These are phyloP conservation scores for Brachyrhaphis roseni DNA, from an alignment of 2,797 vertebrate genomes.

Conservation along the genomic window DNA sequence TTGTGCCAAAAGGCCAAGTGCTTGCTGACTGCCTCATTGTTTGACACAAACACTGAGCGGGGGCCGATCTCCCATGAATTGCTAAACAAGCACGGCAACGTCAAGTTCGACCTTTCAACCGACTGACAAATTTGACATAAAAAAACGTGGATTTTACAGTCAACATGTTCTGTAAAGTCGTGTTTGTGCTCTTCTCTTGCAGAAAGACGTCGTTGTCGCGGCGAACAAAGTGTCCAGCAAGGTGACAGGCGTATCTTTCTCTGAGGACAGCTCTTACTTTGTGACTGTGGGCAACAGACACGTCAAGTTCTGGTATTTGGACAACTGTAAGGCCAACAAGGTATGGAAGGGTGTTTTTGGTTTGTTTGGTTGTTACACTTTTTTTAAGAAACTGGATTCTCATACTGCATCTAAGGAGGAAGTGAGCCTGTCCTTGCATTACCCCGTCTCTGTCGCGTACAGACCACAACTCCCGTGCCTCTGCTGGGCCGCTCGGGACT, in stretches of 20 bases:
- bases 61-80: background rate
- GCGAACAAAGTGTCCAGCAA: conserved; percentile 96
- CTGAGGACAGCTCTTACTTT: conserved; percentile 94
- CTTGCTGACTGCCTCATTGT: background rate
- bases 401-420: background rate
- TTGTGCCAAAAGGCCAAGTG: conserved; percentile 2
- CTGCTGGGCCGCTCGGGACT: conserved; percentile 92
- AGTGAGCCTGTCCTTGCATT: background rate
- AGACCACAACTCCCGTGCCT: conserved; percentile 90
- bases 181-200: conserved; percentile 25
- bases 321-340: conserved; percentile 91
- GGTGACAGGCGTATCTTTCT: conserved; percentile 93
- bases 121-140: background rate
- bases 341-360: conserved; percentile 65
- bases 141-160: background rate
- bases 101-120: background rate
- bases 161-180: background rate
- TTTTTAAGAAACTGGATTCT: background rate
- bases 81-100: background rate
- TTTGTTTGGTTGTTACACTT: background rate
- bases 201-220: conserved; percentile 92
- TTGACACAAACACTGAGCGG: background rate
- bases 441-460: background rate
- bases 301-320: conserved; percentile 96
- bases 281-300: conserved; percentile 94